These are phyloP conservation scores for Habropoda laboriosa DNA, from an alignment of 1,140 invertebrate species.

Conservation along the genomic window DNA sequence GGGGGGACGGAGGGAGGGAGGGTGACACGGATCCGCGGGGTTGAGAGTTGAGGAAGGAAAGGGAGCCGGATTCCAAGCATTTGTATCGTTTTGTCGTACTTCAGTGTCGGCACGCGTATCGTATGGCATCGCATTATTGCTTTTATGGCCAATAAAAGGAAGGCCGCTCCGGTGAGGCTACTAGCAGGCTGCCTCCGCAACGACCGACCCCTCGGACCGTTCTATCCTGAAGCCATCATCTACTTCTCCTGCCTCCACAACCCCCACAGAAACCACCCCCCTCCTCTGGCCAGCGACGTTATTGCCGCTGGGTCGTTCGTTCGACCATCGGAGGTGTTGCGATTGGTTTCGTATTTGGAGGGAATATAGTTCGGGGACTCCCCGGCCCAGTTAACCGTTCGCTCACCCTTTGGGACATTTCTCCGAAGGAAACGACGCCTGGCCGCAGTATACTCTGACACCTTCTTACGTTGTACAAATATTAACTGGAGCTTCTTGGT, in stretches of 20 bases:
- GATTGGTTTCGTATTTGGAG: conserved; percentile 78
- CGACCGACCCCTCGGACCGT: conserved; percentile 60
- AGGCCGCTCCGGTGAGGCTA: conserved; percentile 65
- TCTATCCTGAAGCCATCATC: conserved; percentile 53
- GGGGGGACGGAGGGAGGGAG: background rate
- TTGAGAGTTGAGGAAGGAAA: conserved; percentile 26
- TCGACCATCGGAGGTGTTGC: conserved; percentile 77
- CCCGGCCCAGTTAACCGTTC: conserved; percentile 79
- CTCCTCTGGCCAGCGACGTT: conserved; percentile 60
- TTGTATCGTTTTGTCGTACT: conserved; percentile 78
- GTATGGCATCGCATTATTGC: conserved; percentile 79
- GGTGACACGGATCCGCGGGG: background rate
- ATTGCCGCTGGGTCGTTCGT: conserved; percentile 73
- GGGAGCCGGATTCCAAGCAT: conserved; percentile 63
- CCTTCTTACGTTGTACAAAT: conserved; percentile 42
- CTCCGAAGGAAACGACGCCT: conserved; percentile 9
- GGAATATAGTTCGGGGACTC: conserved; percentile 80
- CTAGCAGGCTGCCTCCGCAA: conserved; percentile 42
- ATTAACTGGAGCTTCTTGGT: conserved; percentile 26
- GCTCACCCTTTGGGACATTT: conserved; percentile 64
- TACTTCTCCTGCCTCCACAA: conserved; percentile 22
- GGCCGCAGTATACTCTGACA: conserved; percentile 13
- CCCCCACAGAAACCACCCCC: conserved; percentile 1
- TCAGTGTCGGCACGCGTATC: conserved; percentile 74
- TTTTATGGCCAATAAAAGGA: conserved; percentile 81